Evolutionary conservation across 2,797 vertebrate species (phyloP).

Genomic region (Phrynocephalus vlangalii): DNA sequence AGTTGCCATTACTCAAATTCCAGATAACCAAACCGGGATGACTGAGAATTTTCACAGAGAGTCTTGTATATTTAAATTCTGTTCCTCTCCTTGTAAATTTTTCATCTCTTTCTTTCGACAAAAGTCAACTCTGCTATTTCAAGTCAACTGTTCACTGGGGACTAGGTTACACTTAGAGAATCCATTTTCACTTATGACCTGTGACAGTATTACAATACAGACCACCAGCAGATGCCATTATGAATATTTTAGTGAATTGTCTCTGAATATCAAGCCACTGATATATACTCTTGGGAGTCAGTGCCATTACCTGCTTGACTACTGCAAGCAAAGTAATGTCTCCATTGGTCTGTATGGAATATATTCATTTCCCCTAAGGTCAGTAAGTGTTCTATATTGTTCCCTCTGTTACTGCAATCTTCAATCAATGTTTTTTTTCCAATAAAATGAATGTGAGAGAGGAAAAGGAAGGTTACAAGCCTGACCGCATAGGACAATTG

Average conservation of each 20-base stretch:
- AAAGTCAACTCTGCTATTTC: constrained; percentile 47
- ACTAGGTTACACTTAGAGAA: constrained; percentile 55
- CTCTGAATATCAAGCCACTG: constrained; percentile 69
- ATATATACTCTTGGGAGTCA: constrained; percentile 51
- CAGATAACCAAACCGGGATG: no score
- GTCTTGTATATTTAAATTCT: not conserved
- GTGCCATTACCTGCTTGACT: constrained; percentile 57
- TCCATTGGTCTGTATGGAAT: constrained; percentile 56
- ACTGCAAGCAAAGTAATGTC: constrained; percentile 62
- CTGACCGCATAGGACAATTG: not conserved
- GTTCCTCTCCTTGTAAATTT: constrained; percentile 11
- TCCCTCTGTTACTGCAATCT: not conserved
- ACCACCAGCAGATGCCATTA: constrained; percentile 67
- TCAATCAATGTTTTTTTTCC: not conserved
- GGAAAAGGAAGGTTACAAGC: constrained; percentile 34
- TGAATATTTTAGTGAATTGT: constrained; percentile 74
- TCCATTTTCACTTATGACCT: constrained; percentile 67
- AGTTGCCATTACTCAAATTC: no score
- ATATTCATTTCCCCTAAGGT: constrained; percentile 55
- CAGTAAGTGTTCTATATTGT: constrained; percentile 18
- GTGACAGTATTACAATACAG: constrained; percentile 66
- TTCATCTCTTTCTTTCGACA: constrained; percentile 27
- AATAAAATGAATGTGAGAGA: constrained; percentile 9
- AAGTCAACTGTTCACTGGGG: constrained; percentile 53
- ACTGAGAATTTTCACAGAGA: no score